phyloP scores from a whole-genome alignment of 2,888 invertebrate species.

The Blomia tropicalis region DNA sequence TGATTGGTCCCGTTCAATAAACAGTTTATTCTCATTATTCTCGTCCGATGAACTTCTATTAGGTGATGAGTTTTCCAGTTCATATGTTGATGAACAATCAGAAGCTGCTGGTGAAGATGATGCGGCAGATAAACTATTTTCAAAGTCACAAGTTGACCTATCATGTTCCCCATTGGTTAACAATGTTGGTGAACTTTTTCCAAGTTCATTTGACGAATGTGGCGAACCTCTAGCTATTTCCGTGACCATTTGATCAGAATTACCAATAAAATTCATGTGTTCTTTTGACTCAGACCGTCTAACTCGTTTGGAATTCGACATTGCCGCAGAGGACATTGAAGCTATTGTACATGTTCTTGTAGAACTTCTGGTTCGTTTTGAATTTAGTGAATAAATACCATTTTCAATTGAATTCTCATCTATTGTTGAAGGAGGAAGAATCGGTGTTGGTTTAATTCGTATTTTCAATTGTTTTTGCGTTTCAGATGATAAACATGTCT shows the following conservation, averaged over 20 bases:
- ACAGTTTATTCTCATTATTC: neutral
- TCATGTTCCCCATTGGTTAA: neutral
- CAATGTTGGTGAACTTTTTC: neutral
- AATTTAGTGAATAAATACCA: neutral
- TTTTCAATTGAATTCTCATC: neutral
- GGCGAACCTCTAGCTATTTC: too few relatives aligned
- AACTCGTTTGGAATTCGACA: neutral
- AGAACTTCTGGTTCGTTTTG: neutral
- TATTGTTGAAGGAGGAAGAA: too few relatives aligned
- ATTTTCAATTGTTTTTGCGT: neutral
- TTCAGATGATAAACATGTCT: neutral
- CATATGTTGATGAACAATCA: neutral
- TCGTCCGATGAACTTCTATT: neutral
- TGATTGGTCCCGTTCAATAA: neutral
- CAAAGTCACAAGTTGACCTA: neutral
- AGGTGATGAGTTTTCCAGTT: too few relatives aligned
- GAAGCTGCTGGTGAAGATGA: neutral
- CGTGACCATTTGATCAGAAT: too few relatives aligned
- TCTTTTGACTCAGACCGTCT: neutral
- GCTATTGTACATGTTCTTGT: neutral
- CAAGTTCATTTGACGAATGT: too few relatives aligned
- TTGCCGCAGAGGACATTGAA: neutral
- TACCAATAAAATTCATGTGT: too few relatives aligned
- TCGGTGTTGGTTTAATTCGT: neutral
- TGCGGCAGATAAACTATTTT: neutral